Percentiles rank a stretch among this genome's conserved stretches.
Evolutionary conservation across 2,888 invertebrate species (phyloP).

Genomic region (Idaea dimidiata): DNA sequence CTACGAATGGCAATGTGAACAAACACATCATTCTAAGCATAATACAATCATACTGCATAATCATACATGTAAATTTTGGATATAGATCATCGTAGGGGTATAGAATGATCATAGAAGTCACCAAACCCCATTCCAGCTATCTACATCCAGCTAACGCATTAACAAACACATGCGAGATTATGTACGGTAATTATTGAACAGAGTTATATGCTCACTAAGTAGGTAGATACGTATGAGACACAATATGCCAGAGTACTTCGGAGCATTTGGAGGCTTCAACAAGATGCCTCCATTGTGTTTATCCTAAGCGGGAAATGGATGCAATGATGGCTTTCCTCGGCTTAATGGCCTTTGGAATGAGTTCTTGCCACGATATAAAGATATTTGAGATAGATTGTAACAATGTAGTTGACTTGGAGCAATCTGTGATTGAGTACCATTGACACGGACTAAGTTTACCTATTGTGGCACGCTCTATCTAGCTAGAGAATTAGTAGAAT

Average conservation of each 20-base stretch:
- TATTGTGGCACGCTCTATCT: background rate
- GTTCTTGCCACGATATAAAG: constrained; percentile 44
- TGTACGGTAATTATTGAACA: background rate
- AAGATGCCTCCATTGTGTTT: constrained; percentile 43
- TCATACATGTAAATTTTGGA: background rate
- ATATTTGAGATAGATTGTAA: constrained; percentile 26
- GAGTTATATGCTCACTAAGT: background rate
- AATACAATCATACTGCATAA: background rate
- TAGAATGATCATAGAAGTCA: background rate
- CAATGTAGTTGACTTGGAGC: constrained; percentile 11
- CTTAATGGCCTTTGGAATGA: constrained; percentile 53
- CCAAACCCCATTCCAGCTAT: background rate
- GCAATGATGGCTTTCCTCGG: constrained; percentile 48
- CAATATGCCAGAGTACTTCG: background rate
- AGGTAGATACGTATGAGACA: background rate
- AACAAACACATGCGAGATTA: background rate
- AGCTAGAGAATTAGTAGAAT: background rate
- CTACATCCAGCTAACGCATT: background rate
- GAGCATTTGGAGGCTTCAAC: constrained; percentile 11
- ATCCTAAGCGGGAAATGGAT: constrained; percentile 45
- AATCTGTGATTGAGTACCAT: background rate
- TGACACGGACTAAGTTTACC: background rate
- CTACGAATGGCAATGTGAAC: background rate
- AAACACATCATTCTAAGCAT: background rate
- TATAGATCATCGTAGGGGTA: background rate